A percentile compares a stretch with the other conserved stretches of the same genome.
Evolutionary conservation across 2,797 vertebrate species (phyloP).

Genomic region (Notamacropus eugenii): DNA sequence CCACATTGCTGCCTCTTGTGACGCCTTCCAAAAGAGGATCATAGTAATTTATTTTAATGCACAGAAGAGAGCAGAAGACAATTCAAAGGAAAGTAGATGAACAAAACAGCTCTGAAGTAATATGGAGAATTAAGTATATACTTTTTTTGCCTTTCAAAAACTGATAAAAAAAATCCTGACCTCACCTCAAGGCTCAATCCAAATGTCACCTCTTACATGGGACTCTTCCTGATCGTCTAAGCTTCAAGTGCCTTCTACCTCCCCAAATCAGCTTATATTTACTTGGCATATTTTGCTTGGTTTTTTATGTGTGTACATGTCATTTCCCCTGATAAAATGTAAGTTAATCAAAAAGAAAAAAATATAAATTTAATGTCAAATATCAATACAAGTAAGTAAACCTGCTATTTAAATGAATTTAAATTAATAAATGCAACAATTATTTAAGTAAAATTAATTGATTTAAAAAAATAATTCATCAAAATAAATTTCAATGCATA

Average conservation of each 20-base stretch:
- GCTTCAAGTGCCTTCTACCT: not conserved
- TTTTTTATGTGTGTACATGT: not conserved
- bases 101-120: not conserved
- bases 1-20: not conserved
- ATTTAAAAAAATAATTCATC: not conserved
- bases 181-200: not conserved
- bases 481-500: not conserved
- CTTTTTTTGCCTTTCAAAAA: not conserved
- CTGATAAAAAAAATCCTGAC: not conserved
- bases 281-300: not conserved
- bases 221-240: not conserved
- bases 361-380: not conserved
- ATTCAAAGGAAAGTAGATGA: not conserved
- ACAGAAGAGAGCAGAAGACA: not conserved
- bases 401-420: not conserved
- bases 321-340: not conserved
- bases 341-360: not conserved
- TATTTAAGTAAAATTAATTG: not conserved
- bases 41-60: not conserved
- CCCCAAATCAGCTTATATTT: not conserved
- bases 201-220: not conserved
- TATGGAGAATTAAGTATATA: not conserved
- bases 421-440: not conserved
- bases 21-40: not conserved
- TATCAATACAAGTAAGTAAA: not conserved